Evolutionary conservation across 2,113 vertebrate genomes (phyloP).

Genomic region (Pimephales promelas): DNA sequence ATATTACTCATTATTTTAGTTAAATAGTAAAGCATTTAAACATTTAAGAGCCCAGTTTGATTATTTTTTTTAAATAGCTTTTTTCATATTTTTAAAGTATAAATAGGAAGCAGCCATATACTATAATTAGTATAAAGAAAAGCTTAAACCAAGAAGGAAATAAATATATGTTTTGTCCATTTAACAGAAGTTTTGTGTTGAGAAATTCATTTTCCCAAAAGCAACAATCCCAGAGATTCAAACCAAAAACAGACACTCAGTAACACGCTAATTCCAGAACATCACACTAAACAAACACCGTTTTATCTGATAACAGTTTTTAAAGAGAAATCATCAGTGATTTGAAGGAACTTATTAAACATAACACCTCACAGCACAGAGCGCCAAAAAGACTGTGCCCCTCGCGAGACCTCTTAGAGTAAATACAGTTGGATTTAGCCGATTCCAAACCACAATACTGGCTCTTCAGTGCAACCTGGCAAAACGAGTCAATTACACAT

Average conservation of each 20-base stretch:
- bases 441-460: constrained; percentile 42
- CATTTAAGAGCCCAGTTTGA: background rate
- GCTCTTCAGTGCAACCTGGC: constrained; percentile 41
- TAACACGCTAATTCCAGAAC: constrained; percentile 28
- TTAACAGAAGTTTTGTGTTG: background rate
- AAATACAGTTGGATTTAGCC: constrained; percentile 58
- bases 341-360: constrained; percentile 40
- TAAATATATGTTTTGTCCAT: background rate
- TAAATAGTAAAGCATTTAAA: background rate
- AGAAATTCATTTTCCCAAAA: background rate
- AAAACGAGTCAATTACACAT: constrained; percentile 44
- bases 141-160: background rate
- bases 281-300: background rate
- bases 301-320: background rate
- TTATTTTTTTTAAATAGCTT: background rate
- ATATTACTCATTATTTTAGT: too few species aligned
- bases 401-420: constrained; percentile 64
- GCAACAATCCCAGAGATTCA: background rate
- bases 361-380: constrained; percentile 33
- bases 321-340: constrained; percentile 60
- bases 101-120: background rate
- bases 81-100: background rate
- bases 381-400: constrained; percentile 48
- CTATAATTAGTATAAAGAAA: background rate
- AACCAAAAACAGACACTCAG: constrained; percentile 18